These are phyloP conservation scores for Cerastis leucographa DNA, from an alignment of 2,888 invertebrate species.

Conservation along the genomic window DNA sequence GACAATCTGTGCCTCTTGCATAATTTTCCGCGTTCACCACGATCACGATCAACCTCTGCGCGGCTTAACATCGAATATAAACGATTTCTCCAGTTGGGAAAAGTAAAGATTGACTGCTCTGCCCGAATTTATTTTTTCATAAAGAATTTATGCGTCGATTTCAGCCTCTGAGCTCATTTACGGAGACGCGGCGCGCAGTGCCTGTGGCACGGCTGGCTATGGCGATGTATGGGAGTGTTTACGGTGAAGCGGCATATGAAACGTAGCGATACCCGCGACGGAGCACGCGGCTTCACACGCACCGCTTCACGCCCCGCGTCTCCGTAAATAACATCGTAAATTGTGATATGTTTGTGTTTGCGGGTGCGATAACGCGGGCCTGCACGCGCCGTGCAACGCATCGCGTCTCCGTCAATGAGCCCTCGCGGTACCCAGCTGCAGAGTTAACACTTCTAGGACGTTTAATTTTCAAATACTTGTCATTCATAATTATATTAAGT, in stretches of 20 bases:
- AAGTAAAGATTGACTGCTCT: constrained; percentile 38
- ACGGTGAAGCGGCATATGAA: background rate
- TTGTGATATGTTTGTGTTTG: background rate
- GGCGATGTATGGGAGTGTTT: background rate
- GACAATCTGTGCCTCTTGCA: constrained; percentile 81
- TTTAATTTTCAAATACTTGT: constrained; percentile 1
- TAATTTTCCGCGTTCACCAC: constrained; percentile 78
- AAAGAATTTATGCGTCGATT: background rate
- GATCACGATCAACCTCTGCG: constrained; percentile 71
- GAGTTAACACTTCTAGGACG: background rate
- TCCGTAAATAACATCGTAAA: background rate
- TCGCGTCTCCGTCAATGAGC: background rate
- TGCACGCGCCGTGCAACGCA: background rate
- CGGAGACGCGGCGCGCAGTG: background rate
- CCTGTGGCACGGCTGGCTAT: background rate
- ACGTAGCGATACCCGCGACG: no score
- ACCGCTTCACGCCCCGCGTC: background rate
- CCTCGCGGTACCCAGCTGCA: background rate
- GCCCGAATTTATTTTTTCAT: constrained; percentile 19
- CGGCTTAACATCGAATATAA: constrained; percentile 71
- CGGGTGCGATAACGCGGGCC: background rate
- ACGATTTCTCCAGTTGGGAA: constrained; percentile 59
- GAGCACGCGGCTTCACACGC: background rate
- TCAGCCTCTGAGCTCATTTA: background rate
- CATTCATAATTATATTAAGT: background rate